Conservation (phyloP, 2,797 vertebrate genomes). For the Cirrhinus mrigala region DNA sequence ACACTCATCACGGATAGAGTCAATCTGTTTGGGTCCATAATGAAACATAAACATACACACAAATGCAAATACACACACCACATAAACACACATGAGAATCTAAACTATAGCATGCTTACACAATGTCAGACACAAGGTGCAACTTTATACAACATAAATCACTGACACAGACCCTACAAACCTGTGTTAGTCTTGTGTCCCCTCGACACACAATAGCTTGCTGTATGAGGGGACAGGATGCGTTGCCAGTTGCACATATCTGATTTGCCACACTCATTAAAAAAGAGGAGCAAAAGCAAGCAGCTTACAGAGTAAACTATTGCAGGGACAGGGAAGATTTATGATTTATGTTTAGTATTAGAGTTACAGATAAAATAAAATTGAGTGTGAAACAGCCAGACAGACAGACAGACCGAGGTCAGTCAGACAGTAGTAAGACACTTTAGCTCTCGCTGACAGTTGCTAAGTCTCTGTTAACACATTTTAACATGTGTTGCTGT, state of each 20-base stretch:
- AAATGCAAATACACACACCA: constrained; percentile 48
- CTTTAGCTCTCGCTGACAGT: constrained; percentile 57
- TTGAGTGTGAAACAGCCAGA: constrained; percentile 59
- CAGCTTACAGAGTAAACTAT: constrained; percentile 75
- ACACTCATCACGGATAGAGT: constrained; percentile 31
- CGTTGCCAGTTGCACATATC: constrained; percentile 80
- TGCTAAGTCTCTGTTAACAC: constrained; percentile 47
- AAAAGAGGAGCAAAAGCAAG: constrained; percentile 75
- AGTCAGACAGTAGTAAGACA: constrained; percentile 56
- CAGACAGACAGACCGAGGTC: constrained; percentile 13
- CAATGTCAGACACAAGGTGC: constrained; percentile 61
- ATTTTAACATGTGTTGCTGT: constrained; percentile 42
- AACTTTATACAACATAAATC: constrained; percentile 51
- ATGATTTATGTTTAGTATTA: constrained; percentile 72
- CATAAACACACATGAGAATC: constrained; percentile 41
- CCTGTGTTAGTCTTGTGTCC: constrained; percentile 52
- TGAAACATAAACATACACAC: constrained; percentile 20
- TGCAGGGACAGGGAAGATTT: constrained; percentile 55
- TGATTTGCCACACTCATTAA: constrained; percentile 76
- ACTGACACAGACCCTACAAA: constrained; percentile 34
- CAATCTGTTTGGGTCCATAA: constrained; percentile 40
- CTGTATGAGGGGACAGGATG: constrained; percentile 68
- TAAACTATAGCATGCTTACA: constrained; percentile 59
- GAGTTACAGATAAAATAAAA: constrained; percentile 73
- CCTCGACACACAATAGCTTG: constrained; percentile 72